Evolutionary conservation across 2,113 vertebrate genomes (phyloP).

Genomic region (Oncorhynchus gorbuscha): DNA sequence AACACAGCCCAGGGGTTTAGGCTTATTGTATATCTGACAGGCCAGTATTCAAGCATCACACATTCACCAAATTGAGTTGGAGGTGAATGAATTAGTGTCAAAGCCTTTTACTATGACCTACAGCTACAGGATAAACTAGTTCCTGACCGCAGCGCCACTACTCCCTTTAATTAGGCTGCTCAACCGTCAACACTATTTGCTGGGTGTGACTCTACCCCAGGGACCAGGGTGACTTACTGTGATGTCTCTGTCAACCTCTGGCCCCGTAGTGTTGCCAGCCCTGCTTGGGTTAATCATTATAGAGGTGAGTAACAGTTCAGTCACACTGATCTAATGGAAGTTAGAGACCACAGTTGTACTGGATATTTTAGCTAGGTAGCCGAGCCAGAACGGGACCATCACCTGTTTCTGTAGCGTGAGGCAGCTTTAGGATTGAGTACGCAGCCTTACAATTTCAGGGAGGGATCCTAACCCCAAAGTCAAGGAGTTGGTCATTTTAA

Average conservation of each 20-base stretch:
- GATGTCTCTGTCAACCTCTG: constrained; percentile 3
- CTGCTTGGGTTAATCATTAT: constrained; percentile 5
- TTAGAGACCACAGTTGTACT: neutral
- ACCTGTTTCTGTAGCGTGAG: too few species aligned
- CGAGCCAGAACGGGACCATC: too few species aligned
- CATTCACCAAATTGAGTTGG: neutral
- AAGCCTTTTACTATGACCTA: neutral
- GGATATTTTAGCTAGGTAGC: neutral
- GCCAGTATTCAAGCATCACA: neutral
- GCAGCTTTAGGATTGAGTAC: too few species aligned
- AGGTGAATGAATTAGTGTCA: neutral
- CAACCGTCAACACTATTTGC: constrained; percentile 11
- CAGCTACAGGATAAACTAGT: constrained; percentile 16
- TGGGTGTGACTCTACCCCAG: neutral
- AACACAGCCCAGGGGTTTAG: neutral
- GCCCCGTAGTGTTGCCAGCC: neutral
- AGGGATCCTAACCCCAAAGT: too few species aligned
- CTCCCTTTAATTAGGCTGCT: neutral
- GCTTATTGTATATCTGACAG: neutral
- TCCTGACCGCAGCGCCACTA: neutral
- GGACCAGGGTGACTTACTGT: neutral
- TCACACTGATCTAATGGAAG: neutral
- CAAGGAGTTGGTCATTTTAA: too few species aligned
- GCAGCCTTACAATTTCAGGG: too few species aligned
- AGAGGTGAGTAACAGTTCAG: neutral